Base-by-base conservation (phyloP, 2,888 invertebrate species). In the Catotricha subobsoleta region DNA sequence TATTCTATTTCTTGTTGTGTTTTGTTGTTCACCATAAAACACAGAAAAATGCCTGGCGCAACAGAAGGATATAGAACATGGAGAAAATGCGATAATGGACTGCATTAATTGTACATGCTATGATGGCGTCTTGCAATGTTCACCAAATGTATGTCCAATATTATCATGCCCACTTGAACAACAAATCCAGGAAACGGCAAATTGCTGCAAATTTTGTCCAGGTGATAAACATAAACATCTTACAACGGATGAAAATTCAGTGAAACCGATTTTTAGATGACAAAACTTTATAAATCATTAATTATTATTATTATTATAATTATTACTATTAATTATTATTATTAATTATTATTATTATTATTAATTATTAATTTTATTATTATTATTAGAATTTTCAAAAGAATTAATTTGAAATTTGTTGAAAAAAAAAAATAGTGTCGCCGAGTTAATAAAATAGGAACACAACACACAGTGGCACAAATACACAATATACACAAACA, bases 201-300 rank as follows among this genome's bases (percentile, higher is more conserved):
- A 84, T 61, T 90, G 88, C 67, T 90, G 90, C 69, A 82, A 82
- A 60, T 81, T 83, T 58, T 90, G 90, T 62, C 80, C 80, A 66
- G 87, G 87, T 83, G 47, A 49, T 47, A 42, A 45, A 23, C 33
- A 43, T n/a, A 18, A 37, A 21, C n/a, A 20, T 20, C 20, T 9
- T 19, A 18, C 39, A 18, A 40, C 20, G 23, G 16, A 37, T 16
- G 37, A 34, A 27, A 40, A 40, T 40, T 16, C 25, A 16, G 33
- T 40, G 19, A 40, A 40, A 23, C 33, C 34, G 16, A 19, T 33
- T 8, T 34, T 28, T 10, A 35, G 34, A 35, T 40, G 40, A 40
- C 35, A 23, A 20, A 33, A n/a, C n/a, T n/a, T n/a, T n/a, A n/a
- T n/a, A n/a, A n/a, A n/a, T n/a, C n/a, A n/a, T n/a, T n/a, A n/a